A percentile compares a stretch with the other conserved stretches of the same genome.
Evolutionary conservation across 2,888 invertebrate species (phyloP).

Genomic region (Rhagium mordax): DNA sequence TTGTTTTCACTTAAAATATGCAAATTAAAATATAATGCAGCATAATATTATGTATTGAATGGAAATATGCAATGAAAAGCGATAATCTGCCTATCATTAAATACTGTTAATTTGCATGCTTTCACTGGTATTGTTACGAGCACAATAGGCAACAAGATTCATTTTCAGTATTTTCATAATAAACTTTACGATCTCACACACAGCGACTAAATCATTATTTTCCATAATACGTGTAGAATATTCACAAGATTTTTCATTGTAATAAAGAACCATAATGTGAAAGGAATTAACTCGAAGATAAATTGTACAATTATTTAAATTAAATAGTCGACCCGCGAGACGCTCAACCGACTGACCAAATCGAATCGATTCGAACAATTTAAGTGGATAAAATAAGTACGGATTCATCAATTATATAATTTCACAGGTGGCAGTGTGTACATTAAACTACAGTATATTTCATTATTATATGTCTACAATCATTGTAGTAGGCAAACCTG

Average conservation of each 20-base stretch:
- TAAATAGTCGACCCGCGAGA: constrained; percentile 23
- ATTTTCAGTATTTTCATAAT: constrained; percentile 1
- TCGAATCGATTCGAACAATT: constrained; percentile 38
- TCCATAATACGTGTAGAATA: constrained; percentile 17
- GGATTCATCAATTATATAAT: constrained; percentile 34
- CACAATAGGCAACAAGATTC: constrained; percentile 22
- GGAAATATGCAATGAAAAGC: constrained; percentile 12
- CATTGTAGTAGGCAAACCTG: no score
- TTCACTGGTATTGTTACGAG: constrained; percentile 27
- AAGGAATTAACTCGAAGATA: constrained; percentile 22
- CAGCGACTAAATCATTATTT: constrained; percentile 19
- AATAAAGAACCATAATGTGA: constrained; percentile 23
- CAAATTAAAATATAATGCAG: background rate
- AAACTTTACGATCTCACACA: constrained; percentile 26
- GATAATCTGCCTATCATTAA: constrained; percentile 11
- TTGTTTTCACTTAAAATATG: background rate
- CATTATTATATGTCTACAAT: background rate
- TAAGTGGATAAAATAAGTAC: constrained; percentile 25
- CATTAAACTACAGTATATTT: background rate
- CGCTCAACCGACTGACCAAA: constrained; percentile 27
- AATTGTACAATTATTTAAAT: constrained; percentile 34
- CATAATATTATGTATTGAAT: no score
- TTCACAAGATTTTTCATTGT: constrained; percentile 31
- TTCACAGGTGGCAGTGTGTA: constrained; percentile 23
- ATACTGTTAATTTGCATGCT: constrained; percentile 21